phyloP scores from a whole-genome alignment of 2,888 invertebrate genomes.

The Folsomia candida region DNA sequence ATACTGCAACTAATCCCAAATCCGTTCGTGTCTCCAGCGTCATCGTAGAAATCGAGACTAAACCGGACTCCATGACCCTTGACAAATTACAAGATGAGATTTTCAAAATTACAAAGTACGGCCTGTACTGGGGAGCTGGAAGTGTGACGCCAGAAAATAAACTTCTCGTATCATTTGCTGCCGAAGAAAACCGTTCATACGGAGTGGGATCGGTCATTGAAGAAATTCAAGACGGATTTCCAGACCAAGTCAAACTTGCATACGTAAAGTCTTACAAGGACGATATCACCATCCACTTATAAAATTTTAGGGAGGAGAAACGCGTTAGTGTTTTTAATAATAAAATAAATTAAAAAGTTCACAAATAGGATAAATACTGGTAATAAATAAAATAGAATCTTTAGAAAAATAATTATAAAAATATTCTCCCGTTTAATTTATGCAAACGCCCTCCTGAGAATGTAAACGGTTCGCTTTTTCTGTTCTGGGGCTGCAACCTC shows the following conservation, averaged over 20 bases:
- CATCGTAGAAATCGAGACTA: constrained; percentile 24
- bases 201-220: constrained; percentile 37
- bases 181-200: constrained; percentile 28
- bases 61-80: constrained; percentile 20
- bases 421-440: no score
- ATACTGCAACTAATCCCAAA: not conserved
- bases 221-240: constrained; percentile 26
- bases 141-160: constrained; percentile 20
- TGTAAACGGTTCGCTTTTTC: not conserved
- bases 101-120: constrained; percentile 26
- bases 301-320: no score
- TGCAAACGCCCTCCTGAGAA: not conserved
- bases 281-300: constrained; percentile 24
- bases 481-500: not conserved
- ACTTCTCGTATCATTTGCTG: constrained; percentile 31
- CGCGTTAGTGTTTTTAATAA: no score
- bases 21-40: constrained; percentile 29
- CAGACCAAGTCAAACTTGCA: constrained; percentile 19
- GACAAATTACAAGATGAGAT: constrained; percentile 28
- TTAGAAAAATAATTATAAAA: no score
- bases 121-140: constrained; percentile 33
- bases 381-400: no score
- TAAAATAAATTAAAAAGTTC: no score
- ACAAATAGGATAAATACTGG: no score
- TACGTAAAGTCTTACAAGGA: constrained; percentile 29